A percentile compares a stretch with the other conserved stretches of the same genome.
Conservation (phyloP, 2,888 invertebrate genomes). For the Melitaea athalia region DNA sequence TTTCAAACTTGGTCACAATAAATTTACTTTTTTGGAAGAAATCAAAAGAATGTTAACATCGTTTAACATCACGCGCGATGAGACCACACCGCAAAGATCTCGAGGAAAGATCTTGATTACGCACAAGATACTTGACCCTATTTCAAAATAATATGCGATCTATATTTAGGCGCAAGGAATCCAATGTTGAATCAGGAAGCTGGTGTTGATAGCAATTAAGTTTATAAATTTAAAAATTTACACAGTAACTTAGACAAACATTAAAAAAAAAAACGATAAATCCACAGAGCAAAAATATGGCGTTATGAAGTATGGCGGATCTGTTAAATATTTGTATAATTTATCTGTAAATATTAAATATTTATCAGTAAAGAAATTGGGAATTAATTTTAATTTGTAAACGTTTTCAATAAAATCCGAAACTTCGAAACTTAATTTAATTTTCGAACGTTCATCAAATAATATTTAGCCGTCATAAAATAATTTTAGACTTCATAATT, state of each 20-base stretch:
- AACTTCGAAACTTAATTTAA: too few relatives aligned
- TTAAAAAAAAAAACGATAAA: too few relatives aligned
- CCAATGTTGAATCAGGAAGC: conserved; percentile 2
- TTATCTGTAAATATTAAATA: too few relatives aligned
- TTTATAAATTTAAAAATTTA: not conserved
- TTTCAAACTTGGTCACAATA: not conserved
- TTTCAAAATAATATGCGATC: conserved; percentile 2
- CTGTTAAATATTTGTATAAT: too few relatives aligned
- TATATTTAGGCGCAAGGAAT: conserved; percentile 5
- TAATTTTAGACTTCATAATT: too few relatives aligned
- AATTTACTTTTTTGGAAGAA: not conserved
- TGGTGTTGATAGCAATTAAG: not conserved
- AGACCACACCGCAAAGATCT: not conserved
- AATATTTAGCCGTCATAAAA: too few relatives aligned
- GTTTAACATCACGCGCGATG: not conserved
- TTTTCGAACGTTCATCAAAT: too few relatives aligned
- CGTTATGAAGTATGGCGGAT: too few relatives aligned
- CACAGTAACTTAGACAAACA: not conserved
- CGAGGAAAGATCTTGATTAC: conserved; percentile 6
- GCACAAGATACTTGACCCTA: conserved; percentile 13
- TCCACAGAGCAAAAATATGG: too few relatives aligned
- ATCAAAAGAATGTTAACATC: not conserved
- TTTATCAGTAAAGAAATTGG: too few relatives aligned
- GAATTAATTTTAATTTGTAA: too few relatives aligned
- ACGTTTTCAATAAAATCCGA: too few relatives aligned